These are phyloP conservation scores for Turnix velox DNA, from an alignment of 2,113 vertebrate genomes.

Conservation along the genomic window DNA sequence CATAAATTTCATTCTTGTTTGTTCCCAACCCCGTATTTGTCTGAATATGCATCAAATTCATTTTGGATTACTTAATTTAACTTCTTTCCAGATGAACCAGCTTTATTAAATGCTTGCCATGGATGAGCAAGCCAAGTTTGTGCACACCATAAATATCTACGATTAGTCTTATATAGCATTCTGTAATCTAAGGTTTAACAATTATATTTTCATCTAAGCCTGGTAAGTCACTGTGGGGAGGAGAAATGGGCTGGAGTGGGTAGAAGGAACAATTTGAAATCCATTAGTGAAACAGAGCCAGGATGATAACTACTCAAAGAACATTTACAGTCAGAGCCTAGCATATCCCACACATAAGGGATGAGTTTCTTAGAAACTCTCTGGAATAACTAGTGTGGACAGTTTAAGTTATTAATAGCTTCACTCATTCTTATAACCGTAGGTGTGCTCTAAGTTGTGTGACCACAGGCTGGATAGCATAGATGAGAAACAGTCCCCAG, in stretches of 20 bases:
- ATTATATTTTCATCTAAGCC: slow-evolving; percentile 45
- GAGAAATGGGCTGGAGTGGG: rapidly evolving
- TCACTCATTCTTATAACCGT: not conserved
- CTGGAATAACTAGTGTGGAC: not conserved
- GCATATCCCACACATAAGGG: not conserved
- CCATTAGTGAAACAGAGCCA: not conserved
- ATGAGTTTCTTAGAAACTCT: not conserved
- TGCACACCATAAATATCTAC: slow-evolving; percentile 72
- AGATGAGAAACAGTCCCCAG: not conserved
- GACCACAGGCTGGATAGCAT: not conserved
- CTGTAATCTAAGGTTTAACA: slow-evolving; percentile 65
- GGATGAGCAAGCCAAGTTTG: slow-evolving; percentile 75
- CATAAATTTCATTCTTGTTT: slow-evolving; percentile 52
- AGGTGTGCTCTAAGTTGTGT: too few relatives aligned
- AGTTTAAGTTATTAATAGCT: not conserved
- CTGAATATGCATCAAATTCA: slow-evolving; percentile 66
- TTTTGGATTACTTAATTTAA: slow-evolving; percentile 79
- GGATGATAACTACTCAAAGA: not conserved
- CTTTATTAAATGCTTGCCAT: slow-evolving; percentile 76
- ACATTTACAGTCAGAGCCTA: not conserved
- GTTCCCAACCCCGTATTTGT: slow-evolving; percentile 61
- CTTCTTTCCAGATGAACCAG: slow-evolving; percentile 77
- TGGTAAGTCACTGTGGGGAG: not conserved
- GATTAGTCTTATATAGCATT: slow-evolving; percentile 64
- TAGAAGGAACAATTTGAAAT: not conserved